phyloP scores from a whole-genome alignment of 2,797 vertebrate genomes.

The Semotilus atromaculatus region DNA sequence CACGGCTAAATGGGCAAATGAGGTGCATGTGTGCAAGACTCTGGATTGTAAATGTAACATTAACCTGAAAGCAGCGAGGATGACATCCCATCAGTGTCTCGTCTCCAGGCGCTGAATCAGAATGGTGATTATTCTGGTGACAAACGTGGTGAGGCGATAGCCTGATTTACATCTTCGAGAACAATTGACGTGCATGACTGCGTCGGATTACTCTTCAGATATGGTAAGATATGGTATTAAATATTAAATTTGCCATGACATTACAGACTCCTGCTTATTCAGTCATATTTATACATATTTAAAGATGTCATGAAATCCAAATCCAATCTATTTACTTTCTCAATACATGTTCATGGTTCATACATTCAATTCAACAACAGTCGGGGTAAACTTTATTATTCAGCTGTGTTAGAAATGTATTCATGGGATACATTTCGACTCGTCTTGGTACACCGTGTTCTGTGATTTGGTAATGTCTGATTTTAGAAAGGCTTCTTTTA shows the following conservation, averaged over 20 bases:
- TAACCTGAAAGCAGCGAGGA: slow-evolving; percentile 14
- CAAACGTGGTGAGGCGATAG: neutral
- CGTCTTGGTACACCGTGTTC: neutral
- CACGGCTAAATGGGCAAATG: slow-evolving; percentile 35
- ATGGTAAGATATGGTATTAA: neutral
- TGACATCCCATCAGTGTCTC: slow-evolving; percentile 38
- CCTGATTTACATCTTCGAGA: slow-evolving; percentile 1
- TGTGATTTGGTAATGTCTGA: neutral
- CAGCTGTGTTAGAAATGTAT: neutral
- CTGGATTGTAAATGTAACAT: slow-evolving; percentile 17
- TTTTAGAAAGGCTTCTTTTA: neutral
- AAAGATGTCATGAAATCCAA: neutral
- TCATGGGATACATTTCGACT: neutral
- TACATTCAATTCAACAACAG: neutral
- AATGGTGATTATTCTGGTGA: slow-evolving; percentile 14
- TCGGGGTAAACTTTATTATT: neutral
- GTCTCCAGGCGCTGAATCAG: slow-evolving; percentile 9
- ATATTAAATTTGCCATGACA: slow-evolving; percentile 1
- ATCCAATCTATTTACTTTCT: neutral
- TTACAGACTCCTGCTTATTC: neutral
- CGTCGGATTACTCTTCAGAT: neutral
- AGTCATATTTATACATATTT: slow-evolving; percentile 2
- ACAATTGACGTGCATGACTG: slow-evolving; percentile 8
- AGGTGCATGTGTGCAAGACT: slow-evolving; percentile 16
- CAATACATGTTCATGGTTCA: neutral